Conservation (phyloP, 2,797 vertebrate genomes). For the Mastacembelus armatus region DNA sequence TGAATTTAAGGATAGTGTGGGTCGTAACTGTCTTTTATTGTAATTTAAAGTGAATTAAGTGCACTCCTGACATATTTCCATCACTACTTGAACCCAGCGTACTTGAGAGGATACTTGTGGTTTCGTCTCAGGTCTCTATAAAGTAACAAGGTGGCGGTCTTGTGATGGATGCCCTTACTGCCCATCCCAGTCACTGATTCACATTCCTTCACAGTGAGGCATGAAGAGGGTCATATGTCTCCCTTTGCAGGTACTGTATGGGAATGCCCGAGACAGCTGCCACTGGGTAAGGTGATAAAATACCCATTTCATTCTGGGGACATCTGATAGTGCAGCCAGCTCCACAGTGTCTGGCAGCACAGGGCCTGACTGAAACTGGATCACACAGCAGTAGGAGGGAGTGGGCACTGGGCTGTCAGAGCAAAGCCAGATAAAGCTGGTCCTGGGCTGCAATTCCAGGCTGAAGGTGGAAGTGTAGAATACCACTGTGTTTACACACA, state of each 20-base stretch:
- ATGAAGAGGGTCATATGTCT: conserved; percentile 48
- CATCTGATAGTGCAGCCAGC: conserved; percentile 74
- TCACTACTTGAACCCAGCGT: neutral
- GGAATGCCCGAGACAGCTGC: conserved; percentile 73
- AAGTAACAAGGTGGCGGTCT: neutral
- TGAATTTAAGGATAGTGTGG: conserved; percentile 13
- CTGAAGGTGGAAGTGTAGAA: conserved; percentile 8
- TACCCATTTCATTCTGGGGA: conserved; percentile 70
- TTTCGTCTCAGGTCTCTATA: conserved; percentile 19
- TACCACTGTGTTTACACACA: conserved; percentile 20
- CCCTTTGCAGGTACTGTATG: conserved; percentile 60
- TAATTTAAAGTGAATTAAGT: conserved; percentile 51
- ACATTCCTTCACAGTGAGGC: conserved; percentile 25
- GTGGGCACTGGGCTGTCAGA: conserved; percentile 34
- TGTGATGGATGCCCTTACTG: conserved; percentile 44
- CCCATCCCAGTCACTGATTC: conserved; percentile 48
- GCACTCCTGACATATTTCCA: conserved; percentile 52
- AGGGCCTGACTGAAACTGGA: conserved; percentile 64
- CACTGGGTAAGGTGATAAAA: conserved; percentile 66
- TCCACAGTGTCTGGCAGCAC: conserved; percentile 62
- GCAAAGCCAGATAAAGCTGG: conserved; percentile 45
- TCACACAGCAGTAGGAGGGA: conserved; percentile 54
- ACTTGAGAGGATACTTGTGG: conserved; percentile 43
- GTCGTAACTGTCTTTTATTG: conserved; percentile 21
- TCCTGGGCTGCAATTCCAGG: conserved; percentile 28